Evolutionary conservation across 2,797 vertebrate genomes (phyloP).

Genomic region (Phrynocephalus guinanensis): DNA sequence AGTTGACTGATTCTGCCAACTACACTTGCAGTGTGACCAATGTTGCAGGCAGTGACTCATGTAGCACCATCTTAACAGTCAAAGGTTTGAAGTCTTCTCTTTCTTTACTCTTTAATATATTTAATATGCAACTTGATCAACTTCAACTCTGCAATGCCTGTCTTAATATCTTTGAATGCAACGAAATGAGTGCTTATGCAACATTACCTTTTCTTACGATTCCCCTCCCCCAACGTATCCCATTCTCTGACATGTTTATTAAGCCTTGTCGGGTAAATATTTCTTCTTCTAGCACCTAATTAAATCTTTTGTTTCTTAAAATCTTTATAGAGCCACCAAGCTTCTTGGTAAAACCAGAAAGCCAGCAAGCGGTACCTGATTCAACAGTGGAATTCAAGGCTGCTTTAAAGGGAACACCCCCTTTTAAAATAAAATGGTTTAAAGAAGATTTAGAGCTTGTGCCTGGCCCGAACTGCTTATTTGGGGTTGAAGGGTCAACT

Average conservation of each 20-base stretch:
- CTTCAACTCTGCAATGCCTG: not conserved
- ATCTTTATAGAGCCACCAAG: slow-evolving; percentile 90
- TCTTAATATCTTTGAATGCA: slow-evolving; percentile 58
- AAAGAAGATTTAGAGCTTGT: slow-evolving; percentile 93
- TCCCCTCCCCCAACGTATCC: slow-evolving; percentile 38
- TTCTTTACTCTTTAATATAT: slow-evolving; percentile 51
- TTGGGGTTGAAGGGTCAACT: slow-evolving; percentile 88
- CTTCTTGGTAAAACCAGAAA: slow-evolving; percentile 89
- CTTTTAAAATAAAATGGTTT: slow-evolving; percentile 97
- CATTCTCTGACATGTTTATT: slow-evolving; percentile 47
- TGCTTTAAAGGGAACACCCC: slow-evolving; percentile 91
- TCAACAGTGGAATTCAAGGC: slow-evolving; percentile 92
- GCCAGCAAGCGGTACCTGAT: slow-evolving; percentile 89
- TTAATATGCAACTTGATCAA: slow-evolving; percentile 38
- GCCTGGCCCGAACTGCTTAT: slow-evolving; percentile 91
- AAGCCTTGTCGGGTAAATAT: slow-evolving; percentile 41
- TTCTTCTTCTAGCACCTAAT: slow-evolving; percentile 49
- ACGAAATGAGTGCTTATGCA: slow-evolving; percentile 4
- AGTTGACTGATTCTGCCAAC: slow-evolving; percentile 88
- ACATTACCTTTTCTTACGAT: slow-evolving; percentile 40
- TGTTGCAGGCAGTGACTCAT: slow-evolving; percentile 88
- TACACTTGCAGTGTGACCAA: slow-evolving; percentile 93
- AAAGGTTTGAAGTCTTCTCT: slow-evolving; percentile 80
- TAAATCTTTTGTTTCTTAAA: slow-evolving; percentile 76
- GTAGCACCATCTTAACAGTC: slow-evolving; percentile 84